Evolutionary conservation across 2,888 invertebrate genomes (phyloP), one percentile per base, ranked within the genome.

Genomic region (Sialis lutaria): DNA sequence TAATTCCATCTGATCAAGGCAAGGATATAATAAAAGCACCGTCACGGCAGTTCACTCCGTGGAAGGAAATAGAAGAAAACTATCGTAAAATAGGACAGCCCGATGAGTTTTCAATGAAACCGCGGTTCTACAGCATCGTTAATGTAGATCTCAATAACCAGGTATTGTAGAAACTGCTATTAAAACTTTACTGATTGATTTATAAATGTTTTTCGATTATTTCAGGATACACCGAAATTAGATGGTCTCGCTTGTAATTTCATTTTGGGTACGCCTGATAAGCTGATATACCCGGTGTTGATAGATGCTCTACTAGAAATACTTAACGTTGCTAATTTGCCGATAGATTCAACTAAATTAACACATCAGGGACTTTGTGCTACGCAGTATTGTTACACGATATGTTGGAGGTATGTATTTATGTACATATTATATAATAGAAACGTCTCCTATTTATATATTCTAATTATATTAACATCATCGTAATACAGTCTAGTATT

Each of bases 191-290:
- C 2, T 2, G 4, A 4, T 22, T 22, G 2, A 22, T 22, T 22
- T 22, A 22, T 22, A 22, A 2, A 22, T 22, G 22, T 22, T 22
- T 22, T 22, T 22, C 4, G 4, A 22, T 22, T 22, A 22, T 53
- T 22, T 22, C 72, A 82, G 65, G 91, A 92, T 57, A 82, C 86
- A 41, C 93, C 93, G 0, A 93, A 93, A 64, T 72, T 95, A 48
- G 95, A 96, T 67, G 88, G 88, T 4, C 64, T 89, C 47, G 93
- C 93, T 2, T 89, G 90, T 67, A 95, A 92, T 68, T 95, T 95
- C 60, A 83, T 95, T 49, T 70, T 95, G 50, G 91, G 91, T 45
- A 91, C 90, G 2, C 84, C 89, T 0, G 93, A 95, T 60, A 88
- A 88, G 65, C 68, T 93, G 45, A 84, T 89, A 57, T 95, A 95